Percentiles rank a stretch among this genome's conserved stretches.
Conservation (phyloP, 2,797 vertebrate genomes). For the Micrastur ruficollis region DNA sequence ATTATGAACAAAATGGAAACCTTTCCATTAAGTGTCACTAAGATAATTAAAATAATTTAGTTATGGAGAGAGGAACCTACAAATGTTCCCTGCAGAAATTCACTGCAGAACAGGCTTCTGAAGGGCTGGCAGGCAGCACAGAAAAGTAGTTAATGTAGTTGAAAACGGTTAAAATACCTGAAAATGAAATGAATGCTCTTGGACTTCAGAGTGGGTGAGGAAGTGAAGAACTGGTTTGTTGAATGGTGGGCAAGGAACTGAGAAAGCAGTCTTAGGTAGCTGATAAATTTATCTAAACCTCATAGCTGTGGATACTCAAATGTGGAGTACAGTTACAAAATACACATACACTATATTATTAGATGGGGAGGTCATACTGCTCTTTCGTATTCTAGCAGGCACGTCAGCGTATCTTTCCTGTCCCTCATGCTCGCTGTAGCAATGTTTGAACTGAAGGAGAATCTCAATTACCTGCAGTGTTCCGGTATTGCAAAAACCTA, state of each 20-base stretch:
- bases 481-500: neutral
- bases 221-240: neutral
- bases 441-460: neutral
- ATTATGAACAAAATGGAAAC: neutral
- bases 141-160: neutral
- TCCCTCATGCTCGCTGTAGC: neutral
- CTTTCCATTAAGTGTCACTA: neutral
- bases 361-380: neutral
- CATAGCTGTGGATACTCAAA: neutral
- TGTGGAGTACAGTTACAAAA: neutral
- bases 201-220: neutral
- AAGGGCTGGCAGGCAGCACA: neutral
- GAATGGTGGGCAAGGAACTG: neutral
- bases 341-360: rapidly evolving
- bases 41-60: neutral
- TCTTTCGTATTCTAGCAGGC: neutral
- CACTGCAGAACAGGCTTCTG: neutral
- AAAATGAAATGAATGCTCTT: neutral
- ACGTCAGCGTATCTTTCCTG: neutral
- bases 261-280: neutral
- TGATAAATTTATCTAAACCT: neutral
- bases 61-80: neutral
- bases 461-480: neutral
- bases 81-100: neutral
- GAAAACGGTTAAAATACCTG: neutral